Conservation (phyloP, 2,797 vertebrate species). For the Gymnopithys bicolor region DNA sequence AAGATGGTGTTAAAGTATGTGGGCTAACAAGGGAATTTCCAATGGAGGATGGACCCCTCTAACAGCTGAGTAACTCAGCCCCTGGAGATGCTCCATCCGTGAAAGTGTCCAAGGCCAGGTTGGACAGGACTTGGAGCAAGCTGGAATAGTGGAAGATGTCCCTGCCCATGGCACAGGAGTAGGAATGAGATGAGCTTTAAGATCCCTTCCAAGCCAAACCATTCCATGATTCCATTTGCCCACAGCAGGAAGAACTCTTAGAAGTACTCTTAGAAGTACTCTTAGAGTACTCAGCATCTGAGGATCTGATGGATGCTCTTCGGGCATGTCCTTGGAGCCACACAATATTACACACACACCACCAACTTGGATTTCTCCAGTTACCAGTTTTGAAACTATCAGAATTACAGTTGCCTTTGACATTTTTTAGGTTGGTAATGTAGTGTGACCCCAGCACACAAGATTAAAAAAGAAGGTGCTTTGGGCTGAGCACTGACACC, state of each 20-base stretch:
- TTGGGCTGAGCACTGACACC: neutral
- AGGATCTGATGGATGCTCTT: neutral
- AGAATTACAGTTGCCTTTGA: neutral
- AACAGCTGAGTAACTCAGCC: neutral
- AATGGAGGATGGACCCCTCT: fast-evolving
- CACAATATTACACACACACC: neutral
- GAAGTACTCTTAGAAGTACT: too few species aligned
- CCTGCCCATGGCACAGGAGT: neutral
- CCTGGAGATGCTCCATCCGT: neutral
- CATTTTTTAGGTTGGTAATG: neutral
- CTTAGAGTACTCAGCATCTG: neutral
- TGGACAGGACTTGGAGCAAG: neutral
- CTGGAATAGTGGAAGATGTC: neutral
- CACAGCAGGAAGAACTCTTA: neutral
- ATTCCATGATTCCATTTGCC: neutral
- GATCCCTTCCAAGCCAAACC: neutral
- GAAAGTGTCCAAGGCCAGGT: neutral
- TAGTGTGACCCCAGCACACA: neutral
- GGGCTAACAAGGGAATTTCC: neutral
- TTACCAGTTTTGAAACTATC: neutral
- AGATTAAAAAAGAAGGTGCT: neutral
- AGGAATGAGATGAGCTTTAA: neutral
- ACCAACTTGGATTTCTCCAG: neutral
- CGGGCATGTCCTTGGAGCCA: neutral
- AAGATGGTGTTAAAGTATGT: too few species aligned